Base-by-base conservation (phyloP, 2,113 vertebrate species). In the Amphiprion percula region DNA sequence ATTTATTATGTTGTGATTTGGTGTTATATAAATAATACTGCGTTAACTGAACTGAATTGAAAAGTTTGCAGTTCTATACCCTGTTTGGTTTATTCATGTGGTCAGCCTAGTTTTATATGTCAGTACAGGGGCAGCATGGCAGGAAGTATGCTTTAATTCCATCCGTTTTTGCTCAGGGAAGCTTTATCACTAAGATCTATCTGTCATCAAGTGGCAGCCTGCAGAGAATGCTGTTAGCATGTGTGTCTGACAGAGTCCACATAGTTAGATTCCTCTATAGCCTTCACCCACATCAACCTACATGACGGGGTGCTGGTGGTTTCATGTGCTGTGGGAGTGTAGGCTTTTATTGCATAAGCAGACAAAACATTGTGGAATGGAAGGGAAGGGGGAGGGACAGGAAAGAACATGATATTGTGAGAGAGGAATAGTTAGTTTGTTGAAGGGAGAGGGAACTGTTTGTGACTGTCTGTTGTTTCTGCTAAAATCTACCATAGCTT, bases 131-230 rank as follows among this genome's bases (percentile, higher is more conserved):
- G 50, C 55, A 83, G 65, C 58, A 87, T 23, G 56, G 64, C 66
- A 47, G 33, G 66, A 52, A 80, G 65, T 46, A 66, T 74, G 78
- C 63, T 82, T 66, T 30, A 75, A 79, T 46, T 65, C 72, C 71
- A 84, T 88, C 83, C 65, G 66, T 71, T 89, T 82, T 78, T 74
- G 60, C 73, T 76, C 52, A 73, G 55, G 68, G 47, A 72, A 82
- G 19, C 50, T 80, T 86, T 77, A 88, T 91, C 81, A 15, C 55
- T 61, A 67, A 67, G 80, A 88, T 87, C 86, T 68, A 72, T 88
- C 80, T 81, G 76, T 81, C 62, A 63, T 91, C 83, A 83, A 83
- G 85, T 86, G 81, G 60, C 49, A 70, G 87, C 77, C 82, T 88
- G 88, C 81, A 81, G 37, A 79, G 73, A 86, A 77, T 74, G 67